Percentiles rank a stretch among this genome's conserved stretches.
Evolutionary conservation across 2,888 invertebrate species (phyloP).

Genomic region (Asteroscopus sphinx): DNA sequence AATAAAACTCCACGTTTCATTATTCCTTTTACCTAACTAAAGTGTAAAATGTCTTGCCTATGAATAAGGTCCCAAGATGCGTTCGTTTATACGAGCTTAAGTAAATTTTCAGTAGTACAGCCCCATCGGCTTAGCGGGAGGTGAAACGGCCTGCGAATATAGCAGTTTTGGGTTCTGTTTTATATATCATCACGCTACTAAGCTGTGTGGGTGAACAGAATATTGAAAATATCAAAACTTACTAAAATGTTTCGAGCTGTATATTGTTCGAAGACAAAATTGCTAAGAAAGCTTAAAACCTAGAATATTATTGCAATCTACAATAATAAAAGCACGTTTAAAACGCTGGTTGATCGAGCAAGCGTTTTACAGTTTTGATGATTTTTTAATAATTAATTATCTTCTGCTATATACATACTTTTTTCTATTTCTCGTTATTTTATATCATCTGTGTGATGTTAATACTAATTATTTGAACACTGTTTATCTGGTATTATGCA

Average conservation of each 20-base stretch:
- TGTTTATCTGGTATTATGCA: too few species aligned
- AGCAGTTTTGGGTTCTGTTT: constrained; percentile 43
- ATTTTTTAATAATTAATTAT: too few species aligned
- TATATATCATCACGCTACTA: constrained; percentile 30
- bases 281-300: too few species aligned
- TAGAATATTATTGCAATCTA: too few species aligned
- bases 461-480: too few species aligned
- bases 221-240: constrained; percentile 28
- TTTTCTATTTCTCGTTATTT: too few species aligned
- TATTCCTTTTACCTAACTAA: background rate
- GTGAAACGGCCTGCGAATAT: constrained; percentile 54
- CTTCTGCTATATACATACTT: too few species aligned
- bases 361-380: too few species aligned
- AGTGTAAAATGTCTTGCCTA: constrained; percentile 21
- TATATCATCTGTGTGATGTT: too few species aligned
- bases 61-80: constrained; percentile 49
- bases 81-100: constrained; percentile 53
- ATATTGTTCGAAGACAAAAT: background rate
- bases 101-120: constrained; percentile 56
- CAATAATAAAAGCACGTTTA: too few species aligned
- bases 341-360: too few species aligned
- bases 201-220: constrained; percentile 21
- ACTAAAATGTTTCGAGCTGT: background rate
- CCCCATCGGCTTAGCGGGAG: constrained; percentile 50
- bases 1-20: too few species aligned